Base-by-base conservation (phyloP, 2,797 vertebrate genomes). In the Microcaecilia unicolor region DNA sequence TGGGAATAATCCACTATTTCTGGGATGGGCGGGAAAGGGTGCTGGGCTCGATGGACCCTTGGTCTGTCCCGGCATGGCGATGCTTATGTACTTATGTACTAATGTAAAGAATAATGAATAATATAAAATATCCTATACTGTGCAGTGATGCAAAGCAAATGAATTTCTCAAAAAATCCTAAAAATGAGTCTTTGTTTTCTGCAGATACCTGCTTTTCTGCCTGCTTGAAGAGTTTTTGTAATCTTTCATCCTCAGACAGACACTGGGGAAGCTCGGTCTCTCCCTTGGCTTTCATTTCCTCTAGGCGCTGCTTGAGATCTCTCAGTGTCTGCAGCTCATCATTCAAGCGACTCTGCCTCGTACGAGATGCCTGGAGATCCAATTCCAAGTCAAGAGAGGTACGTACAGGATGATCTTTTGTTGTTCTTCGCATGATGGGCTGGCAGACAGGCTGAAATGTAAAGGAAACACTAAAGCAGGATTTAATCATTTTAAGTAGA, bases 301-400 rank as follows among this genome's bases (percentile, higher is more conserved):
- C 86, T 4, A 85, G 69, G 25, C 70, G 81, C 22, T 69, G 67
- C 51, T 76, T 60, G 4, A 89, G 57, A 48, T 69, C 72, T 44
- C 83, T 15, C 37, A 88, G 54, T 14, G 72, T 76, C 67, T 70
- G 79, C 4, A 89, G 73, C 50, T 89, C 86, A 2, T 87, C 81
- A 0, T 84, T 84, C 36, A 89, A 79, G 3, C 81, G 81, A 3
- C 37, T 83, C 62, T 89, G 85, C 3, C 76, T 68, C 0, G 85
- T 86, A 10, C 82, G 76, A 0, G 84, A 85, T 0, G 76, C 86
- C 77, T 88, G 86, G 6, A 89, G 84, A 31, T 88, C 86, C 76
- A 89, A 74, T 70, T 89, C 86, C 56, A 87, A 51, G 67, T 88
- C 86, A 7, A 89, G 77, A 30, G 86, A 89, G 2, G 86, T 89